Conservation (phyloP, 1,140 invertebrate genomes). For the Ostrea edulis region DNA sequence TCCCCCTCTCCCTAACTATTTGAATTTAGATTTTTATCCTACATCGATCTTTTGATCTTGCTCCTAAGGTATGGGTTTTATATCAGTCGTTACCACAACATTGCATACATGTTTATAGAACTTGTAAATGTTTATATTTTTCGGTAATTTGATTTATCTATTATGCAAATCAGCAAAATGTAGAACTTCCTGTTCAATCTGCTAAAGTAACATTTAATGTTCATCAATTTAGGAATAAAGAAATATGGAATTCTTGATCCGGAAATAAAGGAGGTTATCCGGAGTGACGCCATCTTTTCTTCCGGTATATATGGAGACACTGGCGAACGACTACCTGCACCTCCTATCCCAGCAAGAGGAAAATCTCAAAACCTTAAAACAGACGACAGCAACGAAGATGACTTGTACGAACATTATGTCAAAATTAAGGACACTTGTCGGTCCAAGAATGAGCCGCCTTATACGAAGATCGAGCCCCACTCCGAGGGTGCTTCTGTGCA, state of each 20-base stretch:
- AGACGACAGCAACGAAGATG: background rate
- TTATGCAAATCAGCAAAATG: too few relatives aligned
- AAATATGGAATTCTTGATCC: constrained; percentile 12
- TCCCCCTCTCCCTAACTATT: too few relatives aligned
- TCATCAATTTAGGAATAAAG: background rate
- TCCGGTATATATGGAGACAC: constrained; percentile 10
- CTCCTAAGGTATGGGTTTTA: too few relatives aligned
- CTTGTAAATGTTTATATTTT: too few relatives aligned
- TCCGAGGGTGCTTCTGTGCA: too few relatives aligned
- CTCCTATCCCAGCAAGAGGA: background rate
- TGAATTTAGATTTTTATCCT: too few relatives aligned
- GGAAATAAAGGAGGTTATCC: background rate
- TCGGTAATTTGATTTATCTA: too few relatives aligned
- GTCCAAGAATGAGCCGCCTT: background rate
- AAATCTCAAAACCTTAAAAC: background rate
- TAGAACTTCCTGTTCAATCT: too few relatives aligned
- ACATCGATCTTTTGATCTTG: too few relatives aligned
- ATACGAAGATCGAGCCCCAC: background rate
- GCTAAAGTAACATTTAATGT: too few relatives aligned
- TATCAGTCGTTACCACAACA: too few relatives aligned
- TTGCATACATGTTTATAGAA: too few relatives aligned
- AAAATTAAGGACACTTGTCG: background rate
- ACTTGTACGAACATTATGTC: background rate
- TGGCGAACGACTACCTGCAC: background rate
- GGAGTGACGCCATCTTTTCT: background rate